Evolutionary conservation across 2,113 vertebrate species (phyloP).

Genomic region (Urocolius indicus): DNA sequence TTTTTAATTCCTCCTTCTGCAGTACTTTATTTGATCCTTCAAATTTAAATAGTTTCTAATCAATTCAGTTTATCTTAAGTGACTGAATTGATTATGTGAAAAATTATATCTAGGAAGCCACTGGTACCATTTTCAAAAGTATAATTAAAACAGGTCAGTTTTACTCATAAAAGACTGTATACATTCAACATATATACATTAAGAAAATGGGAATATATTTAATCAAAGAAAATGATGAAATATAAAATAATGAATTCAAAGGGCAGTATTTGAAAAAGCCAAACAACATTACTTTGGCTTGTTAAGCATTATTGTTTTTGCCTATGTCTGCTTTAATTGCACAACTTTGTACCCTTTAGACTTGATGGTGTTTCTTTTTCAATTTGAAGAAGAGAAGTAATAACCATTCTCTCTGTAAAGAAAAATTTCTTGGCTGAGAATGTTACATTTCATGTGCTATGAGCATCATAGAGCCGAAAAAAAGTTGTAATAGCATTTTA

Average conservation of each 20-base stretch:
- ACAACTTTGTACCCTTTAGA: not conserved
- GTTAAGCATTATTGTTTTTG: not conserved
- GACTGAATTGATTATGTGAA: not conserved
- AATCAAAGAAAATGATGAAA: not conserved
- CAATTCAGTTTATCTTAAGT: not conserved
- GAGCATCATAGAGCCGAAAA: constrained; percentile 1
- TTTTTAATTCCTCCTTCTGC: not conserved
- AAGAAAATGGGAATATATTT: not conserved
- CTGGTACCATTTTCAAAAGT: not conserved
- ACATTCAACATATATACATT: not conserved
- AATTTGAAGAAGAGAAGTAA: not conserved
- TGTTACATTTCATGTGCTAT: not conserved
- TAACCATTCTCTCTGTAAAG: not conserved
- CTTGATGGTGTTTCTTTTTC: not conserved
- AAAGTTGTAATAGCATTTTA: not conserved
- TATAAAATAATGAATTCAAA: not conserved
- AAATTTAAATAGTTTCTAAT: constrained; percentile 3
- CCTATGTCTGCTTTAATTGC: not conserved
- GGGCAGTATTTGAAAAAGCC: not conserved
- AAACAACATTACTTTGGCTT: not conserved
- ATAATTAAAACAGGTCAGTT: not conserved
- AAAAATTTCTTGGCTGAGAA: not conserved
- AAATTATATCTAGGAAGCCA: not conserved
- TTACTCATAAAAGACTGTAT: not conserved
- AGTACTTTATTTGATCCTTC: constrained; percentile 70